These are phyloP conservation scores for Cochlearius cochlearius DNA, from an alignment of 2,113 vertebrate species.

Conservation along the genomic window DNA sequence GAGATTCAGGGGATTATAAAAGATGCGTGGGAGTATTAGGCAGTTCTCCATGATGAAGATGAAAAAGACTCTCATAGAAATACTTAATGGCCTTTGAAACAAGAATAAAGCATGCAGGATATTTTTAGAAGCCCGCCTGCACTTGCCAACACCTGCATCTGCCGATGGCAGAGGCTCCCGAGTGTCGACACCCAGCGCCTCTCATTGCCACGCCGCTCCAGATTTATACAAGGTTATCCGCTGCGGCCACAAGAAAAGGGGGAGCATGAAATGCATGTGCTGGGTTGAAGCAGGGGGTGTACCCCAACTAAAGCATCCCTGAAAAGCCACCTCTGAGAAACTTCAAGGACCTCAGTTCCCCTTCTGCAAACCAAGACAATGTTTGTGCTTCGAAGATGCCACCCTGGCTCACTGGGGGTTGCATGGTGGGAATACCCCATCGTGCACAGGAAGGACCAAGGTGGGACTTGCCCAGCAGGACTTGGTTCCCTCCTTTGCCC, in stretches of 20 bases:
- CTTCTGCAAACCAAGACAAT: neutral
- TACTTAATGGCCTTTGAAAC: slow-evolving; percentile 48
- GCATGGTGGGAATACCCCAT: neutral
- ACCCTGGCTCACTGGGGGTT: fast-evolving
- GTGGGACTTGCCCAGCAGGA: neutral
- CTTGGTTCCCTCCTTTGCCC: neutral
- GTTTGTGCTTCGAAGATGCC: neutral
- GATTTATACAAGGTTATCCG: neutral
- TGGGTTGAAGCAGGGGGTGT: neutral
- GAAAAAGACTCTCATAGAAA: slow-evolving; percentile 37
- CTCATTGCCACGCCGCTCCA: fast-evolving
- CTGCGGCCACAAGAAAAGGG: neutral
- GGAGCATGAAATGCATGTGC: fast-evolving
- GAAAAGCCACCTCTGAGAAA: neutral
- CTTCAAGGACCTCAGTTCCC: neutral
- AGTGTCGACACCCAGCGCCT: neutral
- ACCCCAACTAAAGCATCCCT: fast-evolving
- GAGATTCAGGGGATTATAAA: slow-evolving; percentile 18
- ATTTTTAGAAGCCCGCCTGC: slow-evolving; percentile 51
- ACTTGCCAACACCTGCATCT: slow-evolving; percentile 57
- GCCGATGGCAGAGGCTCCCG: slow-evolving; percentile 17
- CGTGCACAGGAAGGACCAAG: fast-evolving
- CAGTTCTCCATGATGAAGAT: slow-evolving; percentile 45
- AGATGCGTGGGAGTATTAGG: slow-evolving; percentile 27
- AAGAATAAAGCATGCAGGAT: slow-evolving; percentile 18